Evolutionary conservation across 1,140 invertebrate genomes (phyloP).

Genomic region (Harlomillsia oculata): DNA sequence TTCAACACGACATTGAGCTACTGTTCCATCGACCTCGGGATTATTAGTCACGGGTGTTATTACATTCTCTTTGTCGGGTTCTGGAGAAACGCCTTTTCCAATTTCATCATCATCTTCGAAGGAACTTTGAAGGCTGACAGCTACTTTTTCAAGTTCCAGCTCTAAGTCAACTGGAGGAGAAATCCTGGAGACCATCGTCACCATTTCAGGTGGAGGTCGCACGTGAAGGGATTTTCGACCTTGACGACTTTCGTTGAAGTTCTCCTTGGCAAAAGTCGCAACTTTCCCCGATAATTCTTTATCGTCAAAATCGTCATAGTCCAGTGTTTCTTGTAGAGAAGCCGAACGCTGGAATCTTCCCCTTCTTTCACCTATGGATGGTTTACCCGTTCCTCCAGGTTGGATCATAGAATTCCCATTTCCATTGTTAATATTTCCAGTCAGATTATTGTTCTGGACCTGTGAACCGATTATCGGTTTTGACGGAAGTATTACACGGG

Average conservation of each 20-base stretch:
- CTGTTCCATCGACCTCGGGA: no score
- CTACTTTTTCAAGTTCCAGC: slow-evolving; percentile 24
- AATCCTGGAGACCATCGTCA: slow-evolving; percentile 23
- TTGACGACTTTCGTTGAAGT: not conserved
- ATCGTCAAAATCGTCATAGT: not conserved
- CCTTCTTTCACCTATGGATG: no score
- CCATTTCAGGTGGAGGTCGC: slow-evolving; percentile 20
- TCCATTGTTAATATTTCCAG: no score
- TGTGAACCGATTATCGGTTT: no score
- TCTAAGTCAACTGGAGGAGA: slow-evolving; percentile 13
- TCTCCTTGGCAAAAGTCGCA: not conserved
- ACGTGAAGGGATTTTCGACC: slow-evolving; percentile 17
- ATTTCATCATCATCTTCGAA: not conserved
- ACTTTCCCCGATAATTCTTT: not conserved
- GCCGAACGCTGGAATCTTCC: not conserved
- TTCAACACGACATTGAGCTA: no score
- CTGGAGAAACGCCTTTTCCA: not conserved
- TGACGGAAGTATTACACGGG: no score
- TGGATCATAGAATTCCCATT: no score
- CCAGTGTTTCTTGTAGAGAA: not conserved
- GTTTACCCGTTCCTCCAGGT: no score
- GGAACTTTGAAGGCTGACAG: not conserved
- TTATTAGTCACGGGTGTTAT: no score
- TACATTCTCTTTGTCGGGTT: not conserved
- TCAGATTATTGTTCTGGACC: no score